phyloP scores from a whole-genome alignment of 2,888 invertebrate genomes.

The Seladonia tumulorum region DNA sequence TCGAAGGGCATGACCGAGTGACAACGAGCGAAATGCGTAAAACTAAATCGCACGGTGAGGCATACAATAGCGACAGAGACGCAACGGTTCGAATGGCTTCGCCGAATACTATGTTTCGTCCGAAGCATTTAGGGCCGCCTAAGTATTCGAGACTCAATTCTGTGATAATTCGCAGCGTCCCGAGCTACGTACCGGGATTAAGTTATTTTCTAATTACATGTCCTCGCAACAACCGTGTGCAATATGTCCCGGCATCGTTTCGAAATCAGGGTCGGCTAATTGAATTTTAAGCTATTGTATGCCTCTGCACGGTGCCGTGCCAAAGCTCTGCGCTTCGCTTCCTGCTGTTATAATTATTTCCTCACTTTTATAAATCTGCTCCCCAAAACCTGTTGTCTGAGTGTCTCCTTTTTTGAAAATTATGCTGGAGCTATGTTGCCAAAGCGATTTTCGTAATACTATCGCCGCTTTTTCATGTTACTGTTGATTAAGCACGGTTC shows the following conservation, averaged over 20 bases:
- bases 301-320: background rate
- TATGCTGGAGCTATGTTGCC: background rate
- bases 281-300: slow-evolving; percentile 34
- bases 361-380: background rate
- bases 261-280: background rate
- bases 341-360: background rate
- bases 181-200: background rate
- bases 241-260: background rate
- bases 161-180: background rate
- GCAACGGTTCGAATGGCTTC: slow-evolving; percentile 13
- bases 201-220: background rate
- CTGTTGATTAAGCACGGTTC: background rate
- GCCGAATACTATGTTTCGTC: background rate
- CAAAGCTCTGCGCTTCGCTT: slow-evolving; percentile 3
- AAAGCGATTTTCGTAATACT: background rate
- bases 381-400: background rate
- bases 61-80: slow-evolving; percentile 36
- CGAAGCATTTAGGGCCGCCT: slow-evolving; percentile 14
- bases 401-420: background rate
- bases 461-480: background rate
- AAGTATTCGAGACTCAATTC: background rate
- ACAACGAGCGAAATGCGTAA: slow-evolving; percentile 16
- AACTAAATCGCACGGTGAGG: slow-evolving; percentile 13
- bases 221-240: background rate
- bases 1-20: slow-evolving; percentile 22